These are phyloP conservation scores for Caloenas nicobarica DNA, from an alignment of 2,113 vertebrate genomes.

Conservation along the genomic window DNA sequence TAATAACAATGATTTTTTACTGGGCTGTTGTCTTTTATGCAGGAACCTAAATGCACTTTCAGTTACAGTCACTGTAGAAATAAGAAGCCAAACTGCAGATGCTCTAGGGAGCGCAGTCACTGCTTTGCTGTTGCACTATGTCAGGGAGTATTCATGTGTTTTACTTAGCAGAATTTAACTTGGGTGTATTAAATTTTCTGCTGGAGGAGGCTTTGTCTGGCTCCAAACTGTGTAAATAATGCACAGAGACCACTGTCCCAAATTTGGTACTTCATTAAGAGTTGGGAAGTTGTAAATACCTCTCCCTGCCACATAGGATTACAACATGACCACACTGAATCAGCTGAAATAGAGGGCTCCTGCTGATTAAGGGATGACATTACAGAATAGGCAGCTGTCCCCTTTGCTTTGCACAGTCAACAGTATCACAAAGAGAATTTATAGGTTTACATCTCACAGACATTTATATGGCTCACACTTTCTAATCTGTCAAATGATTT, in stretches of 20 bases:
- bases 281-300: background rate
- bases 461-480: background rate
- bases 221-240: background rate
- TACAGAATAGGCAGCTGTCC: background rate
- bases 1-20: background rate
- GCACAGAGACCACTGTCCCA: background rate
- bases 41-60: background rate
- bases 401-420: background rate
- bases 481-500: background rate
- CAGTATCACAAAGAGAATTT: background rate
- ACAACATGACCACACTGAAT: background rate
- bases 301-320: background rate
- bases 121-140: background rate
- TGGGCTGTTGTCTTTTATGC: background rate
- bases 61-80: background rate
- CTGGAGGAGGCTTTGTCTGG: background rate
- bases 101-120: background rate
- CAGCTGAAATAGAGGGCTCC: background rate
- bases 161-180: background rate
- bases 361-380: background rate
- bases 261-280: background rate
- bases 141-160: background rate
- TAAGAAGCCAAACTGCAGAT: background rate
- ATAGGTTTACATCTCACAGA: background rate
- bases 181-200: background rate